Conservation (phyloP, 2,113 vertebrate genomes). For the Mesoclemmys tuberculata region DNA sequence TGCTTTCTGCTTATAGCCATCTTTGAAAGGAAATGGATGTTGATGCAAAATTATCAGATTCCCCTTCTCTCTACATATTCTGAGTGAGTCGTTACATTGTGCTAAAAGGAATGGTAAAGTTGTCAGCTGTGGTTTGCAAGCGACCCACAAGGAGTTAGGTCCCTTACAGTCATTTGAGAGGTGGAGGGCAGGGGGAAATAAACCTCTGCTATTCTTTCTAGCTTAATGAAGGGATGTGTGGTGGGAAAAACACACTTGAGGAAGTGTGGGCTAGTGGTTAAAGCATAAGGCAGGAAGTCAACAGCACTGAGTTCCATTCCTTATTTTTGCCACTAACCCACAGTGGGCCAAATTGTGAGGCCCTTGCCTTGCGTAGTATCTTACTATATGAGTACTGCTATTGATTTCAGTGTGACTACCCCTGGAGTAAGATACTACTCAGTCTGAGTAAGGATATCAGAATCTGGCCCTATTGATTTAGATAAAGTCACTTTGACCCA, state of each 20-base stretch:
- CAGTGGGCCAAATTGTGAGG: background rate
- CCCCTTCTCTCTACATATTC: background rate
- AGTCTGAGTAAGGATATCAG: background rate
- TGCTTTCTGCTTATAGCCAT: background rate
- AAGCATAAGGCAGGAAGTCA: background rate
- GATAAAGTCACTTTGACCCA: background rate
- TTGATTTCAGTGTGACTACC: background rate
- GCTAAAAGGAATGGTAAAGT: background rate
- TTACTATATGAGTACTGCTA: background rate
- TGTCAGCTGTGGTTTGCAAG: background rate
- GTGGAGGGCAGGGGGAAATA: background rate
- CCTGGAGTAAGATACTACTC: background rate
- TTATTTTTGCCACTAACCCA: background rate
- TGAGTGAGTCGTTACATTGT: background rate
- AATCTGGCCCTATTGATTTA: background rate
- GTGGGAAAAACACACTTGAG: background rate
- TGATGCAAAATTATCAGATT: background rate
- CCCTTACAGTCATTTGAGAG: background rate
- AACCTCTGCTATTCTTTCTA: background rate
- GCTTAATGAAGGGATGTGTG: background rate
- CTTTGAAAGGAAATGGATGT: background rate
- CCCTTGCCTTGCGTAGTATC: background rate
- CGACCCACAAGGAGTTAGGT: background rate
- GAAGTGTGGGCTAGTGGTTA: background rate
- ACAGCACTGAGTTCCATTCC: background rate